Evolutionary conservation across 92 coral and sea anemone genomes (phyloP).

Genomic region (Pocillopora grandis): DNA sequence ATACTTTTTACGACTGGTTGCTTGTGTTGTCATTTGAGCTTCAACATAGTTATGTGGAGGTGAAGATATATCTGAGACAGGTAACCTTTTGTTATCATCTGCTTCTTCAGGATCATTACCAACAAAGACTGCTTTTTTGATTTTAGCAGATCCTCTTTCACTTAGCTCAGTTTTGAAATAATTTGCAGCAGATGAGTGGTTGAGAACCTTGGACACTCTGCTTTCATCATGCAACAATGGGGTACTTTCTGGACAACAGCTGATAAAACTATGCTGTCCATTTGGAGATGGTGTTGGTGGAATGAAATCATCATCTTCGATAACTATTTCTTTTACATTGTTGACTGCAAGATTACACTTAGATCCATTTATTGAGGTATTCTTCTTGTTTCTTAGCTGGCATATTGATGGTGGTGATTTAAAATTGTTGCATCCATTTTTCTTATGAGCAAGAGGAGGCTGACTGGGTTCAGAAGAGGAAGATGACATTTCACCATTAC

Average conservation of each 20-base stretch:
- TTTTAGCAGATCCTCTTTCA: neutral
- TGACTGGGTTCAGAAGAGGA: neutral
- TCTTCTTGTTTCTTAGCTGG: neutral
- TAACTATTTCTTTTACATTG: neutral
- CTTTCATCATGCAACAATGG: neutral
- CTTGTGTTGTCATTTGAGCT: constrained; percentile 14
- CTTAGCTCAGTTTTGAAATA: too few species aligned
- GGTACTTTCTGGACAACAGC: constrained; percentile 4
- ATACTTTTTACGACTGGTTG: constrained; percentile 36
- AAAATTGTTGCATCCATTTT: neutral
- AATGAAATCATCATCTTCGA: constrained; percentile 68
- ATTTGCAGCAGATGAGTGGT: neutral
- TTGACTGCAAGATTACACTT: neutral
- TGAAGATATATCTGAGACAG: neutral
- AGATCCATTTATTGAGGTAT: neutral
- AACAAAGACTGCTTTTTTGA: too few species aligned
- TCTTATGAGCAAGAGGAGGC: neutral
- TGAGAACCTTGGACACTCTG: neutral
- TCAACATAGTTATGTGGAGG: neutral
- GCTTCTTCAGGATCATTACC: neutral
- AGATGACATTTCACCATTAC: neutral
- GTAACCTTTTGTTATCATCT: neutral
- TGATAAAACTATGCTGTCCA: constrained; percentile 51
- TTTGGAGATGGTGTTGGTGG: constrained; percentile 85
- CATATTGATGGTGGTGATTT: neutral